Evolutionary conservation across 2,797 vertebrate genomes (phyloP).

Genomic region (Glossophaga mutica): DNA sequence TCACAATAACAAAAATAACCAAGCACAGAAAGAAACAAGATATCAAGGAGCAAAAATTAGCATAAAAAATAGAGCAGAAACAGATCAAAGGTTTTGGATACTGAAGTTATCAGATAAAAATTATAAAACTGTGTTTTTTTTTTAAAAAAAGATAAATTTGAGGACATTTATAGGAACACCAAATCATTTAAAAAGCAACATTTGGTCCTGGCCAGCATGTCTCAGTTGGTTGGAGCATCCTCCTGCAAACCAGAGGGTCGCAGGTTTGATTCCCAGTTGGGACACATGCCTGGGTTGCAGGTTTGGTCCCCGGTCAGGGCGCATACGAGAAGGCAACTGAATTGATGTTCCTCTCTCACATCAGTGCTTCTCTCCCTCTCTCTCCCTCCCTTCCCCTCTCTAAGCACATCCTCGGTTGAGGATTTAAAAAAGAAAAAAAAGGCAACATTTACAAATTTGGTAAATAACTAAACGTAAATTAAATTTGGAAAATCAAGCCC

Average conservation of each 20-base stretch:
- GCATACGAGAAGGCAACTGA: background rate
- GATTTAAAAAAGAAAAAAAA: background rate
- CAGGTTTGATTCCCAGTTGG: background rate
- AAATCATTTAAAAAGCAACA: background rate
- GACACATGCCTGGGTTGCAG: too few relatives aligned
- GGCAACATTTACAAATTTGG: background rate
- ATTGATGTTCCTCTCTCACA: background rate
- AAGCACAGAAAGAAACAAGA: background rate
- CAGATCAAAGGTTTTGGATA: background rate
- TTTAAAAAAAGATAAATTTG: background rate
- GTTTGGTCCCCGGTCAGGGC: background rate
- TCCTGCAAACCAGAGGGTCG: background rate
- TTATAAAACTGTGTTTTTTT: background rate
- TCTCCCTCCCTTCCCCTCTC: background rate
- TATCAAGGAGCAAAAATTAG: background rate
- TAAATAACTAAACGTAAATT: background rate
- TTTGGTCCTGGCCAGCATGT: background rate
- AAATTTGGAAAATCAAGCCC: conserved; percentile 1
- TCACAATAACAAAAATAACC: background rate
- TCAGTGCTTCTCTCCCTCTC: background rate
- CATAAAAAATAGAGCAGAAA: background rate
- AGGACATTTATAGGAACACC: background rate
- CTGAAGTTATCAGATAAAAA: background rate
- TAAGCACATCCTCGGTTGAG: background rate
- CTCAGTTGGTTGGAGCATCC: background rate